Base-by-base conservation (phyloP, 2,888 invertebrate genomes). In the Hecatera dysodea region DNA sequence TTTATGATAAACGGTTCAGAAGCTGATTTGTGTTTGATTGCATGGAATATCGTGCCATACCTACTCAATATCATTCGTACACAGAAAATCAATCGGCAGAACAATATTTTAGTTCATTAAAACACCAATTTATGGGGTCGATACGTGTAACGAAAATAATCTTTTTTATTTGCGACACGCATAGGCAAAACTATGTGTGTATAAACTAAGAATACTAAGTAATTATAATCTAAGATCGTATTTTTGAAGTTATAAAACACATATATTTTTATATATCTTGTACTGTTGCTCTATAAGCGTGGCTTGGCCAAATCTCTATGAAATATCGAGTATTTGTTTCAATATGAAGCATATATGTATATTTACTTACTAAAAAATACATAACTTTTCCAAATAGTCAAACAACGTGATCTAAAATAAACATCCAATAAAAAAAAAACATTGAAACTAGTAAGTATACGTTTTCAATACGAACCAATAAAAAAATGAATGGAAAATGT, bases 1-100 rank as follows among this genome's bases (percentile, higher is more conserved):
- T 90, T 88, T 72, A 68, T 71, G 61, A 78, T 80, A 73, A 83
- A 80, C 66, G 65, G 53, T 67, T 59, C 67, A 44, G 62, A 59
- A 44, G 52, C 59, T 71, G 72, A 79, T 83, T 79, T 70, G 64
- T 52, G 56, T 80, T 83, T 74, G 64, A 82, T 83, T 80, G 60
- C 39, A 33, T 39, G 29, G 52, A 6, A 19, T 24, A 50, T 67
- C 19, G 56, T 46, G 27, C 24, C 27, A 39, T 27, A n/a, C n/a
- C n/a, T n/a, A n/a, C 46, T 53, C 11, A 46, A 60, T 71, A 52
- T 42, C 8, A 46, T 22, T 56, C 6, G 22, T 24, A 44, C 19
- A 44, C 6, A 1, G 8, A 44, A 44, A 44, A 44, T 8, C 19
- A 39, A 39, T 29, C 29, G 29, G 29, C 29, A 4, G 12, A 39